Conservation (phyloP, 2,888 invertebrate genomes). For the Norana najaformis region DNA sequence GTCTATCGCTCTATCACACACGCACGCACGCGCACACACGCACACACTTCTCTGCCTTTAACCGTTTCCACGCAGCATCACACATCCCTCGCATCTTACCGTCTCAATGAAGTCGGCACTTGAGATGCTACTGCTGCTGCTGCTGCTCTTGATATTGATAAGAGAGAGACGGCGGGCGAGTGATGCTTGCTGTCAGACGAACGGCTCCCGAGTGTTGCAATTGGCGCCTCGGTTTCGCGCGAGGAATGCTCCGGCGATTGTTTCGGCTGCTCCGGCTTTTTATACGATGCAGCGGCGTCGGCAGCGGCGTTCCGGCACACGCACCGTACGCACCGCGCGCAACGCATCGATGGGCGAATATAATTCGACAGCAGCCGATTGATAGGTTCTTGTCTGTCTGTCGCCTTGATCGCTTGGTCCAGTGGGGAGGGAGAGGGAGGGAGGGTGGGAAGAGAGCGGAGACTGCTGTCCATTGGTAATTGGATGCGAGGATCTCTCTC, state of each 20-base stretch:
- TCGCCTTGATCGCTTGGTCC: conserved; percentile 17
- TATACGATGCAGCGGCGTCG: neutral
- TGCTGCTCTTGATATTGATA: neutral
- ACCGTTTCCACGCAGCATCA: neutral
- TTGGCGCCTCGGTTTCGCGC: neutral
- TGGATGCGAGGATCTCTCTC: neutral
- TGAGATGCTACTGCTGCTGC: neutral
- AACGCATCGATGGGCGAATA: neutral
- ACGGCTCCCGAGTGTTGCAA: neutral
- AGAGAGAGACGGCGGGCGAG: too few species aligned
- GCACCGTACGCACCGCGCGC: neutral
- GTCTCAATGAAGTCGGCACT: neutral
- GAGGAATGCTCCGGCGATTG: neutral
- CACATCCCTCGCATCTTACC: neutral
- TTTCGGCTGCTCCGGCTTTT: neutral
- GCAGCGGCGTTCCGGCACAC: neutral
- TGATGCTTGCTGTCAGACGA: neutral
- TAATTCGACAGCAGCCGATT: neutral
- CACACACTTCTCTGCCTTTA: too few species aligned
- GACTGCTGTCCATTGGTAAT: neutral
- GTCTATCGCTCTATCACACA: too few species aligned
- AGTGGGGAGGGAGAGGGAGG: conserved; percentile 2
- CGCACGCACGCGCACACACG: too few species aligned
- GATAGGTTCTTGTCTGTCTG: neutral
- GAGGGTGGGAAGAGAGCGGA: neutral